phyloP scores from a whole-genome alignment of 2,888 invertebrate genomes.

The Lithophane socia region DNA sequence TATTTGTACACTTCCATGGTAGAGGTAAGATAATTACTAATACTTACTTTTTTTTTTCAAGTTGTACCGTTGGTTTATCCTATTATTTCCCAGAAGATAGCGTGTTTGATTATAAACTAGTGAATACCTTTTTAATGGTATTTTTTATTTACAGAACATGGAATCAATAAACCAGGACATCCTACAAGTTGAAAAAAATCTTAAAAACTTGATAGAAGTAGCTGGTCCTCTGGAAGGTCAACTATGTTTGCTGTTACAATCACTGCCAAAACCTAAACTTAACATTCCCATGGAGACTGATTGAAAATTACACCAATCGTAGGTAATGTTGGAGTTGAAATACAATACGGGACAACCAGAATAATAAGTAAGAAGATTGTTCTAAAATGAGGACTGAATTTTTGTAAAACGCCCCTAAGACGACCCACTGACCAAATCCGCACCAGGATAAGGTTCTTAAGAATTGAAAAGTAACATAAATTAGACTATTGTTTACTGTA shows the following conservation, averaged over 20 bases:
- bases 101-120: neutral
- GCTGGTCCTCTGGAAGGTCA: conserved; percentile 84
- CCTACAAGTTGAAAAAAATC: conserved; percentile 83
- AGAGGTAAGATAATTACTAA: conserved; percentile 71
- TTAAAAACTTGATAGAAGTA: conserved; percentile 77
- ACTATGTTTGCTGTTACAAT: conserved; percentile 77
- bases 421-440: too few relatives aligned
- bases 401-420: too few relatives aligned
- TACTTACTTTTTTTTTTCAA: too few relatives aligned
- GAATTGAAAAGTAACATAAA: too few relatives aligned
- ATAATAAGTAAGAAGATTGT: neutral
- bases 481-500: too few relatives aligned
- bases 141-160: conserved; percentile 79
- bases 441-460: neutral
- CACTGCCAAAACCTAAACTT: conserved; percentile 79
- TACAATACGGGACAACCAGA: neutral
- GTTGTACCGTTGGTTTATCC: neutral
- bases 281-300: conserved; percentile 81
- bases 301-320: conserved; percentile 49
- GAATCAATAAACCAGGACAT: conserved; percentile 85
- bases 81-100: neutral
- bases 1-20: conserved; percentile 82
- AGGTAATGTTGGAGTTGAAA: neutral
- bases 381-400: neutral
- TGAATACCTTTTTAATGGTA: conserved; percentile 8